phyloP scores from a whole-genome alignment of 1,140 invertebrate species.

The Olivierus martensii region DNA sequence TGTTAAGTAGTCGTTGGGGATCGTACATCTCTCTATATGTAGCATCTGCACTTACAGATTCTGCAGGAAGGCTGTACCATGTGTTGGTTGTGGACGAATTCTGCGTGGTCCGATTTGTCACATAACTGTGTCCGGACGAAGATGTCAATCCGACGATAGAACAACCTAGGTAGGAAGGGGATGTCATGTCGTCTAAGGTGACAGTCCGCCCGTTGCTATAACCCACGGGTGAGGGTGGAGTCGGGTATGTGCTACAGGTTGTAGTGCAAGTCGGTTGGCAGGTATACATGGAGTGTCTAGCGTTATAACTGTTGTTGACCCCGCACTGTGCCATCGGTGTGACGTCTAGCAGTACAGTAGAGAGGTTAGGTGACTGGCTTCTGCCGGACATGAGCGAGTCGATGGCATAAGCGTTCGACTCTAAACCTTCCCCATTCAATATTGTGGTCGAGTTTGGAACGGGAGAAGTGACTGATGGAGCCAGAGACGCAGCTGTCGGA shows the following conservation, averaged over 20 bases:
- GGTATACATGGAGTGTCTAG: background rate
- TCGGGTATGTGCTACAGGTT: background rate
- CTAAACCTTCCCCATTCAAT: background rate
- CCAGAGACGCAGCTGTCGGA: background rate
- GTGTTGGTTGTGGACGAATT: no score
- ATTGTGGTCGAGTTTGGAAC: background rate
- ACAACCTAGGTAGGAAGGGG: no score
- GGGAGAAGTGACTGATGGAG: background rate
- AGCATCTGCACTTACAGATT: no score
- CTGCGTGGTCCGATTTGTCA: no score
- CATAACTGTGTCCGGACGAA: no score
- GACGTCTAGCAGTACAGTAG: background rate
- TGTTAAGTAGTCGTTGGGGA: no score
- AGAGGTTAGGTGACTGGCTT: background rate
- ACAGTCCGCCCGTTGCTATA: no score
- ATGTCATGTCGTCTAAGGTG: no score
- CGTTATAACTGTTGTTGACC: slow-evolving; percentile 1
- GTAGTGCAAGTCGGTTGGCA: background rate
- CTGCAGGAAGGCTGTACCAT: no score
- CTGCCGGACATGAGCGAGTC: background rate
- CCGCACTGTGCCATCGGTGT: background rate
- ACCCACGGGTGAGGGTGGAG: background rate
- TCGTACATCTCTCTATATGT: no score
- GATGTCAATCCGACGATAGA: no score
- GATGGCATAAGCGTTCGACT: background rate